These are phyloP conservation scores for Drosophila planitibia DNA, from an alignment of 2,888 invertebrate species.

Conservation along the genomic window DNA sequence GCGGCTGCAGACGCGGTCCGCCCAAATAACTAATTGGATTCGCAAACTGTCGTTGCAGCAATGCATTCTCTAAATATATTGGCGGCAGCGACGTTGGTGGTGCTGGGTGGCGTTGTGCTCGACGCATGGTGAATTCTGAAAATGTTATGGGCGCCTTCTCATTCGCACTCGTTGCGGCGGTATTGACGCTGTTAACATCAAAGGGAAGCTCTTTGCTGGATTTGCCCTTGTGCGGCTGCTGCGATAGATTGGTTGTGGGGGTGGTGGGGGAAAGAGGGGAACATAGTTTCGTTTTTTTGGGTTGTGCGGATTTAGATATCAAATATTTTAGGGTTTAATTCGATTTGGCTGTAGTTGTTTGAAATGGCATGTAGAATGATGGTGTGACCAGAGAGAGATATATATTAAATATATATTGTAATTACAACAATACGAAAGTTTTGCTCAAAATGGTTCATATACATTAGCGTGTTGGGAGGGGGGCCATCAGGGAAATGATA, in stretches of 20 bases:
- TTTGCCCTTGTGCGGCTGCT: slow-evolving; percentile 59
- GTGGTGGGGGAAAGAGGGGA: slow-evolving; percentile 23
- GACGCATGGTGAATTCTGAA: slow-evolving; percentile 18
- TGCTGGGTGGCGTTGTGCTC: slow-evolving; percentile 20
- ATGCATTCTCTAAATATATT: slow-evolving; percentile 81
- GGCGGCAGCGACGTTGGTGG: slow-evolving; percentile 85
- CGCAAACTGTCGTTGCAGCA: slow-evolving; percentile 85
- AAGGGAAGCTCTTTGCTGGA: slow-evolving; percentile 68
- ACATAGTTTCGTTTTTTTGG: slow-evolving; percentile 3
- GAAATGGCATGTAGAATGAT: slow-evolving; percentile 44
- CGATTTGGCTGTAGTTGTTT: slow-evolving; percentile 70
- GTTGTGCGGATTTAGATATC: slow-evolving; percentile 55
- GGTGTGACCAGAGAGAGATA: slow-evolving; percentile 56
- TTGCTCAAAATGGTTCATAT: slow-evolving; percentile 5
- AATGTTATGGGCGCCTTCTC: slow-evolving; percentile 18
- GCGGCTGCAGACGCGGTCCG: slow-evolving; percentile 87
- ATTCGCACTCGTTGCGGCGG: slow-evolving; percentile 40
- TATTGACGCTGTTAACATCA: slow-evolving; percentile 51
- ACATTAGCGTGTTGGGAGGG: neutral
- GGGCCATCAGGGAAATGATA: slow-evolving; percentile 17
- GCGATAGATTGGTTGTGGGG: slow-evolving; percentile 56
- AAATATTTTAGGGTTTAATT: slow-evolving; percentile 80
- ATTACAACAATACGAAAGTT: slow-evolving; percentile 27
- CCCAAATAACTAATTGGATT: slow-evolving; percentile 91
- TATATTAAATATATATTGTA: slow-evolving; percentile 41